A percentile compares a stretch with the other conserved stretches of the same genome.
Evolutionary conservation across 92 coral and sea anemone species (phyloP).

Genomic region (Palythoa grandiflora): DNA sequence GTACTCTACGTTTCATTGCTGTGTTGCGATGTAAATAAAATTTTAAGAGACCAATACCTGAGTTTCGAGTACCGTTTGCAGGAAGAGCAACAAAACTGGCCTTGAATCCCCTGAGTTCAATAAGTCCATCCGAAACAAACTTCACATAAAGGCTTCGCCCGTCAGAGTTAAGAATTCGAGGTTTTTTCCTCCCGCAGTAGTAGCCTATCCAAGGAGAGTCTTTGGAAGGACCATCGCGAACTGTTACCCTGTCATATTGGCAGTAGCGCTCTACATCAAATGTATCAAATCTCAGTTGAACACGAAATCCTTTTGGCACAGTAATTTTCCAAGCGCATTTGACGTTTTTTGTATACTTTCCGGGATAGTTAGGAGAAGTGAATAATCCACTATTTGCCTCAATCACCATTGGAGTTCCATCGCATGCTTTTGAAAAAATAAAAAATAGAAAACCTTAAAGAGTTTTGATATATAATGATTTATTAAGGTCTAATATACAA

Average conservation of each 20-base stretch:
- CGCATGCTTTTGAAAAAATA: slow-evolving; percentile 2
- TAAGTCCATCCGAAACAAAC: not conserved
- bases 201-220: not conserved
- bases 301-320: slow-evolving; percentile 7
- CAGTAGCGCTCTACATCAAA: not conserved
- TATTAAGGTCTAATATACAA: no score
- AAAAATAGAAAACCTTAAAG: not conserved
- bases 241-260: not conserved
- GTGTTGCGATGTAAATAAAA: no score
- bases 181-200: not conserved
- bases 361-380: not conserved
- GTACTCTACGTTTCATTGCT: no score
- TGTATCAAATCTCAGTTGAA: not conserved
- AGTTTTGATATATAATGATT: no score
- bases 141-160: not conserved
- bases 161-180: not conserved
- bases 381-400: not conserved
- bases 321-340: slow-evolving; percentile 3
- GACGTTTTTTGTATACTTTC: not conserved
- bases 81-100: slow-evolving; percentile 8
- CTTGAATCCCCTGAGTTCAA: not conserved
- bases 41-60: not conserved
- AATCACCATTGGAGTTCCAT: not conserved
- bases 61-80: not conserved
- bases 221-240: not conserved